These are phyloP conservation scores for Dryobates pubescens DNA, from an alignment of 2,797 vertebrate species.

Conservation along the genomic window DNA sequence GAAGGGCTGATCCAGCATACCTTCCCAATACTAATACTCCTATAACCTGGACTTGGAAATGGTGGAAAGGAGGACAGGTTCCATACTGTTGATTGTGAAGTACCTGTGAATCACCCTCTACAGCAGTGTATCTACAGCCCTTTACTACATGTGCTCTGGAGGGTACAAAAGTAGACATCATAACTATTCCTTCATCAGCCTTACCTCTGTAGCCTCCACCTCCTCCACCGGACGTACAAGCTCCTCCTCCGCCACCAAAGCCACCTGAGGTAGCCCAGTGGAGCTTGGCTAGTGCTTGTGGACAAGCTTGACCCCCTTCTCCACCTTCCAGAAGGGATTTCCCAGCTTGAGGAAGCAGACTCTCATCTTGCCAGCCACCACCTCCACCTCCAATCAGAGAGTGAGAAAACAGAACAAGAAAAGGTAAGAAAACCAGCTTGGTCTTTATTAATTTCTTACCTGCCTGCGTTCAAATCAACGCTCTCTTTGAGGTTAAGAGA, in stretches of 20 bases:
- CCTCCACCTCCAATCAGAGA: conserved; percentile 78
- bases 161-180: not conserved
- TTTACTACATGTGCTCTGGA: not conserved
- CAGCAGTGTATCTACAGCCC: not conserved
- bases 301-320: conserved; percentile 86
- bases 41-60: not conserved
- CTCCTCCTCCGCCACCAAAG: conserved; percentile 90
- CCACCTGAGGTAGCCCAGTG: conserved; percentile 88
- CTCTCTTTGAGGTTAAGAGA: not conserved
- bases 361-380: conserved; percentile 84
- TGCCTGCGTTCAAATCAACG: not conserved
- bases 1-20: not conserved
- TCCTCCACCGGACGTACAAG: conserved; percentile 89
- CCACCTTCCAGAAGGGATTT: conserved; percentile 86
- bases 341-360: conserved; percentile 78
- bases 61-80: not conserved
- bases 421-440: not conserved
- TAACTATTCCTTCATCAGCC: not conserved
- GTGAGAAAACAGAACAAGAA: not conserved
- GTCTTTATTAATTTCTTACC: not conserved
- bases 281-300: conserved; percentile 82
- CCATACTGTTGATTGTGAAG: not conserved
- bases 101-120: not conserved
- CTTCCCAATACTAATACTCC: not conserved
- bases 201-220: conserved; percentile 91